A percentile compares a stretch with the other conserved stretches of the same genome.
Evolutionary conservation across 2,888 invertebrate genomes (phyloP).

Genomic region (Pherbina coryleti): DNA sequence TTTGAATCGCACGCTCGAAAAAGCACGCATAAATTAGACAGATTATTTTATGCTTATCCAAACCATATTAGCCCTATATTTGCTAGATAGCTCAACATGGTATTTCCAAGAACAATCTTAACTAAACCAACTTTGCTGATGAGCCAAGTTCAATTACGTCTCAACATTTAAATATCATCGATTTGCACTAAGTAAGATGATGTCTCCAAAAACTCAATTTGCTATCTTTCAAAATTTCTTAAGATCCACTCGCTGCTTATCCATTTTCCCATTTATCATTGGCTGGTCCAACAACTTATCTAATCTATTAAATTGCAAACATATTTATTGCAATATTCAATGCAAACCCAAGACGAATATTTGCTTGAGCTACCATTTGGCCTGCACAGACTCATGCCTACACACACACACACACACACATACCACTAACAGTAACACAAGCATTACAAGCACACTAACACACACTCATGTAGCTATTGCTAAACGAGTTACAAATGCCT

Average conservation of each 20-base stretch:
- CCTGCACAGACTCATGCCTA: background rate
- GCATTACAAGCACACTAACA: no score
- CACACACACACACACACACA: conserved; percentile 20
- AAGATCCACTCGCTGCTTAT: background rate
- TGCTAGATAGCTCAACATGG: no score
- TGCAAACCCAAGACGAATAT: background rate
- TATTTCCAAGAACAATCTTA: no score
- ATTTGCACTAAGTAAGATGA: no score
- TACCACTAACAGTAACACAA: background rate
- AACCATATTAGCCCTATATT: no score
- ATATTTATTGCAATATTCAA: conserved; percentile 25
- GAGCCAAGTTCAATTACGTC: no score
- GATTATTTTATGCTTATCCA: no score
- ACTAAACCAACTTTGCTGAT: no score
- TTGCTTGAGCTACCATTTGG: background rate
- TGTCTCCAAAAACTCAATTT: background rate
- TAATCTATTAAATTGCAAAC: conserved; percentile 16
- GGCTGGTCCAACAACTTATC: background rate
- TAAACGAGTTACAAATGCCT: conserved; percentile 65
- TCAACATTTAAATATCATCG: no score
- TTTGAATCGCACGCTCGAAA: no score
- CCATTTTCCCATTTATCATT: background rate
- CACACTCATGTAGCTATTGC: conserved; percentile 25
- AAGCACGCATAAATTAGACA: no score
- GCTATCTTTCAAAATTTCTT: background rate